Conservation (phyloP, 1,140 invertebrate species). For the Colletes gigas region DNA sequence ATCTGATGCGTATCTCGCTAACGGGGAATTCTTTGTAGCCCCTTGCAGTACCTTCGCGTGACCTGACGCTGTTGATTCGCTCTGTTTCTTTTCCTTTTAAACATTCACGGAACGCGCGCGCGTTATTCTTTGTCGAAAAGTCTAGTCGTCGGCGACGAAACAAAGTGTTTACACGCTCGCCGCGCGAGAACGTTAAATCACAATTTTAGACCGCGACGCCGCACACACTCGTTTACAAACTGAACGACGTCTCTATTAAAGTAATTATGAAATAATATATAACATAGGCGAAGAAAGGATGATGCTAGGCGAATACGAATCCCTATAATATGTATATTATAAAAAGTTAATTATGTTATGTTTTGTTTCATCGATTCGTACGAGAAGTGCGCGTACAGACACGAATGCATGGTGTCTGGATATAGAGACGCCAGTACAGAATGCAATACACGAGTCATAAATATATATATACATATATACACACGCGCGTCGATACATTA, state of each 20-base stretch:
- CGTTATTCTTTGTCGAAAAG: background rate
- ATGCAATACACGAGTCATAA: conserved; percentile 18
- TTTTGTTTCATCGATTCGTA: conserved; percentile 63
- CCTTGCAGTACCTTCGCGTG: background rate
- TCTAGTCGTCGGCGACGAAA: background rate
- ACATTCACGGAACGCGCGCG: background rate
- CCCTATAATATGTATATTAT: conserved; percentile 74
- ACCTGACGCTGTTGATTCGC: background rate
- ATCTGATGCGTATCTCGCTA: too few species aligned
- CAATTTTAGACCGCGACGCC: conserved; percentile 37
- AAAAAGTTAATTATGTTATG: conserved; percentile 73
- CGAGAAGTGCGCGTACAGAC: conserved; percentile 34
- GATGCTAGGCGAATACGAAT: conserved; percentile 70
- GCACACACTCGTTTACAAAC: conserved; percentile 62
- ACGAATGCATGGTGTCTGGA: background rate
- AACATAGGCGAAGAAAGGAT: conserved; percentile 59
- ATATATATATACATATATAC: conserved; percentile 6
- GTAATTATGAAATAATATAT: conserved; percentile 73
- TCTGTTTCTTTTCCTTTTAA: background rate
- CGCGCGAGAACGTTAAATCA: conserved; percentile 40
- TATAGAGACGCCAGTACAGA: conserved; percentile 2
- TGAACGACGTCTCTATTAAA: conserved; percentile 71
- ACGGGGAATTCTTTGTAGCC: too few species aligned
- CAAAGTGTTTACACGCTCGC: conserved; percentile 17
- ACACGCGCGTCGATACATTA: conserved; percentile 21